phyloP scores from a whole-genome alignment of 2,888 invertebrate genomes.

The Chouioia cunea region DNA sequence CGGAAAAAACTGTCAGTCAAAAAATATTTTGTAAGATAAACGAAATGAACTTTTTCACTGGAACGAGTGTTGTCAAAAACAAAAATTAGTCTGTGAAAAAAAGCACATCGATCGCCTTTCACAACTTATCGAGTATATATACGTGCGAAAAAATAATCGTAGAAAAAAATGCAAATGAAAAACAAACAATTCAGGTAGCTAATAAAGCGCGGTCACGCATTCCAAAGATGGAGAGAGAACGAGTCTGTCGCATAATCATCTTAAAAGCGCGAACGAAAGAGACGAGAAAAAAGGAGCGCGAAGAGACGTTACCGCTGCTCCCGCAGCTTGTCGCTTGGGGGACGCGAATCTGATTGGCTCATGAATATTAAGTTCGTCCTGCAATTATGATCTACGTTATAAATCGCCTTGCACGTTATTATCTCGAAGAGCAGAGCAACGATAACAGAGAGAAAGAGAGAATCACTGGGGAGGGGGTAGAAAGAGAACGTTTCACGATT shows the following conservation, averaged over 20 bases:
- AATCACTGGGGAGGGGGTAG: not conserved
- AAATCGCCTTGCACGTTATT: slow-evolving; percentile 58
- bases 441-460: not conserved
- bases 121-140: no score
- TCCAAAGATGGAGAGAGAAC: not conserved
- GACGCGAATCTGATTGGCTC: slow-evolving; percentile 68
- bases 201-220: not conserved
- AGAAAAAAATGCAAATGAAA: not conserved
- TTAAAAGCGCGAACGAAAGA: slow-evolving; percentile 37
- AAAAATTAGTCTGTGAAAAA: not conserved
- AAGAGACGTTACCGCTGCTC: not conserved
- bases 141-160: no score
- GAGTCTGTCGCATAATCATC: slow-evolving; percentile 40
- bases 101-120: no score
- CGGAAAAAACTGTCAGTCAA: slow-evolving; percentile 16
- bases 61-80: slow-evolving; percentile 7
- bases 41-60: slow-evolving; percentile 10
- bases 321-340: slow-evolving; percentile 58
- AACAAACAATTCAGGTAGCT: slow-evolving; percentile 5
- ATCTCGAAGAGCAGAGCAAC: slow-evolving; percentile 19
- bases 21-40: not conserved
- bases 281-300: slow-evolving; percentile 26
- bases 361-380: slow-evolving; percentile 68
- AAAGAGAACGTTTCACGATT: slow-evolving; percentile 52
- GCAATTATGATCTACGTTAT: slow-evolving; percentile 69